Percentiles rank a stretch among this genome's conserved stretches.
phyloP scores from a whole-genome alignment of 2,797 vertebrate species.

The Lutjanus argentimaculatus region DNA sequence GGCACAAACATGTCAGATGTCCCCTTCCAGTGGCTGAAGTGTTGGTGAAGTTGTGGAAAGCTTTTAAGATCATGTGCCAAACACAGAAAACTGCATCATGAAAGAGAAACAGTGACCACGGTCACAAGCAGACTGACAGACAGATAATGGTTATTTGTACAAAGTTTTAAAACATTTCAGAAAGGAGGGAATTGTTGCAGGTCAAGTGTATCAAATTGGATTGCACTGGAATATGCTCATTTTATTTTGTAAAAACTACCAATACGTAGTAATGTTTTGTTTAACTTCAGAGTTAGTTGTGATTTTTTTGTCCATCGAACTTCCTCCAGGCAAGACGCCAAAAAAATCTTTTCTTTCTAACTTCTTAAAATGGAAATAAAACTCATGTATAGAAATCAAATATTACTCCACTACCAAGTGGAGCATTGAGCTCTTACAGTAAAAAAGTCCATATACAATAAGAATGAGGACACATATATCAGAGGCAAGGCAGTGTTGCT shows the following conservation, averaged over 20 bases:
- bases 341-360: not conserved
- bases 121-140: not conserved
- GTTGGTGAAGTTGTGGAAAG: not conserved
- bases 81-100: not conserved
- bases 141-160: not conserved
- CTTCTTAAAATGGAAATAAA: constrained; percentile 19
- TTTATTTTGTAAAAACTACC: not conserved
- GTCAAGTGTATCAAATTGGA: not conserved
- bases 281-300: not conserved
- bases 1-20: constrained; percentile 10
- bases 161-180: not conserved
- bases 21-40: not conserved
- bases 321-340: not conserved
- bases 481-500: not conserved
- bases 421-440: no score
- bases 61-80: not conserved
- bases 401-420: not conserved
- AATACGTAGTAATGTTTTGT: not conserved
- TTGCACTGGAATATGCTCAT: not conserved
- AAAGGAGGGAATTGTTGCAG: not conserved
- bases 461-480: not conserved
- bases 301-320: not conserved
- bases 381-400: not conserved
- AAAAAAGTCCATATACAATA: not conserved
- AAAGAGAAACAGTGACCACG: not conserved